Base-by-base conservation (phyloP, 2,888 invertebrate genomes). In the Carcina quercana region DNA sequence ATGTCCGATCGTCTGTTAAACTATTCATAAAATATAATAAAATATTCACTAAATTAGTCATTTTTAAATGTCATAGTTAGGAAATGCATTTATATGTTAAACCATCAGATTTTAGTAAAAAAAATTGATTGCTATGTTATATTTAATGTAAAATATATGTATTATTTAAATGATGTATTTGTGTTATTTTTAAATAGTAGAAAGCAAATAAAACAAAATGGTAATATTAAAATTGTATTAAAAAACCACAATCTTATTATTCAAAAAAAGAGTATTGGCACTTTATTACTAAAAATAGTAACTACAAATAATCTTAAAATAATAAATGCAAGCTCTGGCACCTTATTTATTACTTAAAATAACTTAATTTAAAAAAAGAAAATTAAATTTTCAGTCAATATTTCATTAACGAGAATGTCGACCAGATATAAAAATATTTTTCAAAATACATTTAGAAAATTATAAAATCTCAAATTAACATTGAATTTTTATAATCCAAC, bases 31-130 rank as follows among this genome's bases (percentile, higher is more conserved):
- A n/a, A n/a, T n/a, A n/a, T n/a, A n/a, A n/a, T n/a, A n/a, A n/a
- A n/a, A n/a, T n/a, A n/a, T n/a, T n/a, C n/a, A 35, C 28, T 37
- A 40, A 35, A 30, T 22, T 40, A 40, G 40, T 40, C 37, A 40
- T 34, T 40, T 30, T 34, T 15, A 29, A 15, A 3, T 6, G n/a
- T 10, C 21, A 10, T 8, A 28, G 10, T 22, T 25, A 28, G 17
- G 19, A 13, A 19, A 28, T 39, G 39, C 39, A 39, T 39, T 39
- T 39, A 38, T 35, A 28, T 31, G 26, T 28, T 39, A 24, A 24
- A 28, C 6, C 14, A 6, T 26, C 8, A 11, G 10, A 11, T 12
- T 24, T 6, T 24, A 24, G 12, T 17, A 5, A 17, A 5, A 33
- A 28, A 33, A 37, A 10, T 24, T 30, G 25, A 34, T 30, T 37